Evolutionary conservation across 1,140 invertebrate species (phyloP).

Genomic region (Agraylea sexmaculata): DNA sequence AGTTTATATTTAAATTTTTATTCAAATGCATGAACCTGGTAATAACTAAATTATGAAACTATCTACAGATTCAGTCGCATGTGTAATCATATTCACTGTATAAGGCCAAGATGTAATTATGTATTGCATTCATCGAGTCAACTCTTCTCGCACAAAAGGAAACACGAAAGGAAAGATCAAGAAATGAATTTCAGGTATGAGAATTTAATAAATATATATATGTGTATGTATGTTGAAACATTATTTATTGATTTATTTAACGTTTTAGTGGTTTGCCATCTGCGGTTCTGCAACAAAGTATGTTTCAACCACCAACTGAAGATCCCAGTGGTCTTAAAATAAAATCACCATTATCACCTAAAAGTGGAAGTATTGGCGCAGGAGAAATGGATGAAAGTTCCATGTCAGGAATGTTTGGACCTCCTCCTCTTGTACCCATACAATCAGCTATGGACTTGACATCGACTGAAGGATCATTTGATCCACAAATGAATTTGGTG

Average conservation of each 20-base stretch:
- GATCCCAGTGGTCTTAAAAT: slow-evolving; percentile 10
- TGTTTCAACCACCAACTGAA: slow-evolving; percentile 36
- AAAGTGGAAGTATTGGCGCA: slow-evolving; percentile 6
- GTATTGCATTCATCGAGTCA: slow-evolving; percentile 93
- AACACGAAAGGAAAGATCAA: slow-evolving; percentile 87
- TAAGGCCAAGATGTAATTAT: slow-evolving; percentile 87
- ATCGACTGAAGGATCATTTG: slow-evolving; percentile 21
- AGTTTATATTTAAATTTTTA: neutral
- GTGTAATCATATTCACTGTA: slow-evolving; percentile 98
- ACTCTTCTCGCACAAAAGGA: slow-evolving; percentile 94
- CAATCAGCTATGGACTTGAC: slow-evolving; percentile 29
- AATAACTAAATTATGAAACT: too few relatives aligned
- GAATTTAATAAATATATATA: too few relatives aligned
- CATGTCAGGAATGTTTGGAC: slow-evolving; percentile 3
- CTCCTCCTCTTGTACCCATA: slow-evolving; percentile 10
- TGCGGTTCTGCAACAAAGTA: slow-evolving; percentile 34
- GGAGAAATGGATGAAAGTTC: slow-evolving; percentile 12
- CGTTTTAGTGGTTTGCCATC: slow-evolving; percentile 31
- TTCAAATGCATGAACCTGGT: neutral
- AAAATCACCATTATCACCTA: slow-evolving; percentile 13
- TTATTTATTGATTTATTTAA: too few relatives aligned
- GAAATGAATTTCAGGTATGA: slow-evolving; percentile 48
- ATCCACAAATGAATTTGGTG: slow-evolving; percentile 15
- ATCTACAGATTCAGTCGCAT: slow-evolving; percentile 67
- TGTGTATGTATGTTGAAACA: too few relatives aligned